Conservation (phyloP, 2,113 vertebrate genomes). For the Atrichornis clamosus region DNA sequence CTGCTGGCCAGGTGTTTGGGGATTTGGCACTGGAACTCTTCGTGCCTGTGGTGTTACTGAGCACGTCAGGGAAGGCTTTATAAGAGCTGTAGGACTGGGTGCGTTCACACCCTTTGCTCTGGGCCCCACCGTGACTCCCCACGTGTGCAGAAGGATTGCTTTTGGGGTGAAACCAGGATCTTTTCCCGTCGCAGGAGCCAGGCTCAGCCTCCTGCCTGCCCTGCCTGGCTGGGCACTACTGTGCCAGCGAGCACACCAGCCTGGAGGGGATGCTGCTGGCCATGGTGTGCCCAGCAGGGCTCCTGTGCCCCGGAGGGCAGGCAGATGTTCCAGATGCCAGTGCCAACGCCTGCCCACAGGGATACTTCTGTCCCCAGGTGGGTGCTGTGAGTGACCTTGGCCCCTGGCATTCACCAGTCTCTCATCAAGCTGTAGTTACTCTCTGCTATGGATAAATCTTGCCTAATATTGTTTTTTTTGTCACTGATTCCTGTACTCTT, state of each 20-base stretch:
- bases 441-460: not conserved
- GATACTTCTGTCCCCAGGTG: constrained; percentile 84
- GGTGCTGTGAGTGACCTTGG: constrained; percentile 71
- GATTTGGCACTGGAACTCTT: not conserved
- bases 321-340: constrained; percentile 75
- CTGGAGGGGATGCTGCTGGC: constrained; percentile 79
- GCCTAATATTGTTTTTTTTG: not conserved
- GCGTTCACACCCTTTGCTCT: fast-evolving
- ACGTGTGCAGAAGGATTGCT: not conserved
- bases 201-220: constrained; percentile 78
- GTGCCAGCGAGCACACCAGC: constrained; percentile 81
- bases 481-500: not conserved
- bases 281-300: constrained; percentile 83
- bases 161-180: not conserved
- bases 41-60: not conserved
- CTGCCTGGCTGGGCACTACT: constrained; percentile 83
- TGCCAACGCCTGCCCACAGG: constrained; percentile 80
- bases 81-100: not conserved
- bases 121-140: not conserved
- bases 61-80: not conserved
- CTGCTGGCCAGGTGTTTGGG: not conserved
- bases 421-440: not conserved
- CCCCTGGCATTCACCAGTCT: fast-evolving
- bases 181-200: constrained; percentile 55
- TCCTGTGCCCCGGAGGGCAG: constrained; percentile 82